Percentiles rank a stretch among this genome's conserved stretches.
Evolutionary conservation across 2,888 invertebrate genomes (phyloP).

Genomic region (Bibio marci): DNA sequence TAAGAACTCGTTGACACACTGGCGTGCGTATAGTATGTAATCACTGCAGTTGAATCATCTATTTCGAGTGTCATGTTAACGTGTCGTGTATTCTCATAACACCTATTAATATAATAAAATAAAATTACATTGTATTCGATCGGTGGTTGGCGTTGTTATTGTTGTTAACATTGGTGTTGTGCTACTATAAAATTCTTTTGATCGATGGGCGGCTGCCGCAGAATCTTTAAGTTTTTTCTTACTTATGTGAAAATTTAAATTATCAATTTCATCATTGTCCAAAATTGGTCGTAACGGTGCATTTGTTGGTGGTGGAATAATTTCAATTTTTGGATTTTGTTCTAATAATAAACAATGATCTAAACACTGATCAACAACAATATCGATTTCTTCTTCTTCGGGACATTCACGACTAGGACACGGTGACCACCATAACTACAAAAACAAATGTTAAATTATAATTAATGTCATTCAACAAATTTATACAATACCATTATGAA

Average conservation of each 20-base stretch:
- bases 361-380: slow-evolving; percentile 52
- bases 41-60: no score
- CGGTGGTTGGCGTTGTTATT: not conserved
- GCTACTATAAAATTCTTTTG: slow-evolving; percentile 15
- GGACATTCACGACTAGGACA: slow-evolving; percentile 66
- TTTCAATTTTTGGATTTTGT: slow-evolving; percentile 24
- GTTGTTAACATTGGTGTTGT: slow-evolving; percentile 10
- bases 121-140: not conserved
- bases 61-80: no score
- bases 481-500: not conserved
- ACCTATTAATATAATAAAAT: no score
- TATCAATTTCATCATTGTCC: slow-evolving; percentile 35
- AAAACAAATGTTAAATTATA: slow-evolving; percentile 3
- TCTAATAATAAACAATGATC: slow-evolving; percentile 49
- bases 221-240: slow-evolving; percentile 30
- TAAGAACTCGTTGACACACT: no score
- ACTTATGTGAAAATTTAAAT: slow-evolving; percentile 37
- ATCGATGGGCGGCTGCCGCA: slow-evolving; percentile 24
- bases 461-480: not conserved
- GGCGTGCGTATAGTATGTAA: no score
- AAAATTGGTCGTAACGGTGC: slow-evolving; percentile 20
- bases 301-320: slow-evolving; percentile 14
- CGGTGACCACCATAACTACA: slow-evolving; percentile 69
- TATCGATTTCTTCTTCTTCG: slow-evolving; percentile 51
- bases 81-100: no score